phyloP scores from a whole-genome alignment of 2,888 invertebrate species.

The Drosophila nigricruria region DNA sequence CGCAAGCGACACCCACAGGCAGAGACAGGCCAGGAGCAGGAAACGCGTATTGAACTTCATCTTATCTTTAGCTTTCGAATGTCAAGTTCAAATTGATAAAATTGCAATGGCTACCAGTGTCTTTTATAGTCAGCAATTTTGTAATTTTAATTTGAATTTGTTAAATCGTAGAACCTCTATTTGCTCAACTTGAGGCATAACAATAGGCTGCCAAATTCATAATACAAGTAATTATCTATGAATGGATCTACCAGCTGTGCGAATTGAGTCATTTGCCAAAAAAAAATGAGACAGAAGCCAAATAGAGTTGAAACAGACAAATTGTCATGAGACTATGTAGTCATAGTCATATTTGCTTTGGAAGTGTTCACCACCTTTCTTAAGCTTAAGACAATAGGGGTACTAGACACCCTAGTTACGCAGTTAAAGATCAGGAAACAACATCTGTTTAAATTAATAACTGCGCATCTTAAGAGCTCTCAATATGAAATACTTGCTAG shows the following conservation, averaged over 20 bases:
- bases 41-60: slow-evolving; percentile 5
- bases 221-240: background rate
- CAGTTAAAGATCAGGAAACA: background rate
- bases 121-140: slow-evolving; percentile 3
- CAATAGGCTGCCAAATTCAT: background rate
- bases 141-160: background rate
- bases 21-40: slow-evolving; percentile 3
- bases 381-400: background rate
- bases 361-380: background rate
- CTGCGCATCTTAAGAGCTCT: background rate
- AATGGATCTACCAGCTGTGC: background rate
- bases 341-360: background rate
- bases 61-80: background rate
- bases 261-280: slow-evolving; percentile 1
- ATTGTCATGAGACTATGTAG: background rate
- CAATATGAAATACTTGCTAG: too few relatives aligned
- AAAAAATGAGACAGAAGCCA: background rate
- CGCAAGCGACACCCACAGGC: background rate
- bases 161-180: background rate
- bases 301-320: background rate
- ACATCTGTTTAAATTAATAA: background rate
- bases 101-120: background rate
- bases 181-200: background rate
- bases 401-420: background rate
- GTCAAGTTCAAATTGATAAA: slow-evolving; percentile 1